Evolutionary conservation across 2,113 vertebrate species (phyloP).

Genomic region (Tachysurus vachellii): DNA sequence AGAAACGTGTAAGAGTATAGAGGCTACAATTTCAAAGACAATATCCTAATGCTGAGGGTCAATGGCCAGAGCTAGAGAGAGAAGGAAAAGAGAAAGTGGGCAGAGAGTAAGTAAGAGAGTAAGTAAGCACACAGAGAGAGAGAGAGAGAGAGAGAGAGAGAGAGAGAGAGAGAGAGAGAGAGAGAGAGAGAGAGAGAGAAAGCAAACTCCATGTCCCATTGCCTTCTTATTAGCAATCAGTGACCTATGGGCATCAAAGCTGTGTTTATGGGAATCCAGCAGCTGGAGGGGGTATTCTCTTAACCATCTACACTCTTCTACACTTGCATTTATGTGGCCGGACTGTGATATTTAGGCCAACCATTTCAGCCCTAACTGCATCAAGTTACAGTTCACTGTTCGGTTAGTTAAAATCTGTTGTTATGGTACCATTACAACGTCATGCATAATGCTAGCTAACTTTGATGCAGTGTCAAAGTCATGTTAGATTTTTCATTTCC

Average conservation of each 20-base stretch:
- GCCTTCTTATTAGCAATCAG: slow-evolving; percentile 79
- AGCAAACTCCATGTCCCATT: slow-evolving; percentile 70
- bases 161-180: slow-evolving; percentile 45
- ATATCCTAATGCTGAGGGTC: slow-evolving; percentile 69
- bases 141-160: slow-evolving; percentile 15
- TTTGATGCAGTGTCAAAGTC: not conserved
- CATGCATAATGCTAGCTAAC: not conserved
- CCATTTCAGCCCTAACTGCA: slow-evolving; percentile 64
- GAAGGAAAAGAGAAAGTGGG: not conserved
- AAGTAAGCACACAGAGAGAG: slow-evolving; percentile 52
- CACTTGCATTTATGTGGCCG: slow-evolving; percentile 68
- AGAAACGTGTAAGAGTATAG: slow-evolving; percentile 85
- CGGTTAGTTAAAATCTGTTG: slow-evolving; percentile 45
- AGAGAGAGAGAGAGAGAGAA: slow-evolving; percentile 66
- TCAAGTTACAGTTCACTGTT: slow-evolving; percentile 62
- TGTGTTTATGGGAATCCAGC: slow-evolving; percentile 73
- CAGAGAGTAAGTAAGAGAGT: slow-evolving; percentile 55
- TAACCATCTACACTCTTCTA: slow-evolving; percentile 63
- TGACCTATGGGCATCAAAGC: slow-evolving; percentile 78
- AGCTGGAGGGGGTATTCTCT: slow-evolving; percentile 67
- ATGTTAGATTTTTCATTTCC: not conserved
- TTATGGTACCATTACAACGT: slow-evolving; percentile 8
- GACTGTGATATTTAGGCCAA: slow-evolving; percentile 65
- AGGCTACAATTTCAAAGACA: slow-evolving; percentile 80
- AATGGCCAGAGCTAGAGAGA: slow-evolving; percentile 58